Evolutionary conservation across 1,140 invertebrate genomes (phyloP).

Genomic region (Bombus impatiens): DNA sequence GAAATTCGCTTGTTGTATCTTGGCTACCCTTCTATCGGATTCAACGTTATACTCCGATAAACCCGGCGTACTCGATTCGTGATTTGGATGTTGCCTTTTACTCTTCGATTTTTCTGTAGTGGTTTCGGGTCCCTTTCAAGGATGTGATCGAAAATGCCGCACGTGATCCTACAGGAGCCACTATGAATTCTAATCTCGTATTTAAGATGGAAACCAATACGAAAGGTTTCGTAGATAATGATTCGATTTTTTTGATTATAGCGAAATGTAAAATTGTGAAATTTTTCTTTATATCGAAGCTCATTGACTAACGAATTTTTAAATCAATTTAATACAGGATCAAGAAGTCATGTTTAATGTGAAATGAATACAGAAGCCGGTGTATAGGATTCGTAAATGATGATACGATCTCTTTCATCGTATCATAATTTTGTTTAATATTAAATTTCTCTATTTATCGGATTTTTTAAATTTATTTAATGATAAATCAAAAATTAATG

Average conservation of each 20-base stretch:
- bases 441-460: neutral
- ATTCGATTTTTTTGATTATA: neutral
- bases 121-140: neutral
- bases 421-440: neutral
- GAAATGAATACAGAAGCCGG: no score
- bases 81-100: slow-evolving; percentile 55
- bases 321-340: neutral
- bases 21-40: slow-evolving; percentile 58
- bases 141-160: slow-evolving; percentile 4
- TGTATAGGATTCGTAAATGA: no score
- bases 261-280: neutral
- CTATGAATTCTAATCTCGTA: slow-evolving; percentile 8
- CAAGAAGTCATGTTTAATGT: no score
- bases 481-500: no score
- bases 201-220: neutral
- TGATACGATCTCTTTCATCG: neutral
- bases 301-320: neutral
- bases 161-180: neutral
- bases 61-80: slow-evolving; percentile 56
- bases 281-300: neutral
- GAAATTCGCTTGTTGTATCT: slow-evolving; percentile 71
- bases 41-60: slow-evolving; percentile 71
- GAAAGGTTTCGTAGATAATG: neutral
- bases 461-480: neutral
- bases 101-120: slow-evolving; percentile 45